Base-by-base conservation (phyloP, 2,797 vertebrate species). In the Pteropus rufus region DNA sequence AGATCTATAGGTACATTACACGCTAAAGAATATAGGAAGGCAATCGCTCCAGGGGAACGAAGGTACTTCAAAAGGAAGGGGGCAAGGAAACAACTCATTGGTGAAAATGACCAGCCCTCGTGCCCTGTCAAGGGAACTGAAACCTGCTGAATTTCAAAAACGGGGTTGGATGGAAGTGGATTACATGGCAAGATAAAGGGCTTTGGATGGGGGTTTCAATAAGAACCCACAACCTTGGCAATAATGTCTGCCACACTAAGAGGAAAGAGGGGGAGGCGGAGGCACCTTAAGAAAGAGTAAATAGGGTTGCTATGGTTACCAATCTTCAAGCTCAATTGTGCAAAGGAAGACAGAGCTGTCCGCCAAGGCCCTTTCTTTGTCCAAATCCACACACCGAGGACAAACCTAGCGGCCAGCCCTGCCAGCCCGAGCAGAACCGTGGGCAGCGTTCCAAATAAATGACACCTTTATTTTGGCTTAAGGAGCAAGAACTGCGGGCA, bases 281-380 rank as follows among this genome's bases (percentile, higher is more conserved):
- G 79, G 41, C 73, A 76, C 80, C 36, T 64, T 72, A 65, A 64
- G n/a, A 34, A 60, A 49, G n/a, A 77, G 81, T 10, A 69, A 67
- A 54, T 7, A 70, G 26, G 26, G 86, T 95, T 93, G 29, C 91
- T 79, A 41, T 85, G 95, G 95, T 77, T 49, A 97, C 95, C 85
- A n/a, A 52, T 3, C 44, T 29, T 34, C 72, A 11, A 44, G 46
- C 75, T 69, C 82, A 7, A 0, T 41, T 81, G 41, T 21, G 77
- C 92, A 18, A 21, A 79, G 39, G 85, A 41, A 75, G 44, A n/a
- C 39, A 4, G 54, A 60, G 60, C 82, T 10, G 85, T 16, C 41
- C 2, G 62, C 54, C 80, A 26, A 46, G 60, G 67, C 65, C 58
- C 34, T 73, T 86, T 34, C 80, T 92, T 95, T 79, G 91, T 88